These are phyloP conservation scores for Gymnoscelis rufifasciata DNA, from an alignment of 2,888 invertebrate species.

Conservation along the genomic window DNA sequence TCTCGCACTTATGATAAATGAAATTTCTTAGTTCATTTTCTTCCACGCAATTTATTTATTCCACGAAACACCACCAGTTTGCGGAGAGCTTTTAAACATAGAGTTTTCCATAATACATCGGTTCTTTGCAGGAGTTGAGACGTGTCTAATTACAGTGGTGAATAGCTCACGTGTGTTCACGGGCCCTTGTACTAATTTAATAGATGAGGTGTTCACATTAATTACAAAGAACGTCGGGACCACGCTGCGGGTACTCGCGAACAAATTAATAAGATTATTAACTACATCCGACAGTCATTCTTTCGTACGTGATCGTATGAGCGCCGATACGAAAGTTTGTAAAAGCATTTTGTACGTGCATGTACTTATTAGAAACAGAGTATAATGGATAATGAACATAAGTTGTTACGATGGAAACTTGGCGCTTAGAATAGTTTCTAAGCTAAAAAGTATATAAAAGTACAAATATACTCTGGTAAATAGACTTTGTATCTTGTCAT, in stretches of 20 bases:
- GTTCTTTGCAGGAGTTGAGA: constrained; percentile 24
- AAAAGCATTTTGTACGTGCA: constrained; percentile 10
- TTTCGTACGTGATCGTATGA: constrained; percentile 39
- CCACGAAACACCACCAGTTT: constrained; percentile 52
- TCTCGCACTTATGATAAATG: constrained; percentile 65
- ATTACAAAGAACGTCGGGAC: constrained; percentile 76
- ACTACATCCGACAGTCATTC: constrained; percentile 75
- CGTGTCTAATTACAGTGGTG: constrained; percentile 49
- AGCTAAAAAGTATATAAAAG: no score
- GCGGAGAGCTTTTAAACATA: constrained; percentile 35
- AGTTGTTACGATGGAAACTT: background rate
- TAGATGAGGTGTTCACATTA: constrained; percentile 78
- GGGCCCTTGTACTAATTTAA: constrained; percentile 74
- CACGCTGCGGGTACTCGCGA: constrained; percentile 63
- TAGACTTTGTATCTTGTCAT: no score
- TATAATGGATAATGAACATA: background rate
- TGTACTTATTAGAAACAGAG: constrained; percentile 1
- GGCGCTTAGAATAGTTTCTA: no score
- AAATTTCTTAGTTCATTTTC: constrained; percentile 71
- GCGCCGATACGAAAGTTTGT: constrained; percentile 23
- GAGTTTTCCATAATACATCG: constrained; percentile 15
- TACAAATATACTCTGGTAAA: no score
- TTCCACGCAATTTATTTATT: constrained; percentile 74
- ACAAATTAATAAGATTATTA: constrained; percentile 77
- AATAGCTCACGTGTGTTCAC: constrained; percentile 60